Evolutionary conservation across 2,113 vertebrate genomes (phyloP).

Genomic region (Toxostoma redivivum): DNA sequence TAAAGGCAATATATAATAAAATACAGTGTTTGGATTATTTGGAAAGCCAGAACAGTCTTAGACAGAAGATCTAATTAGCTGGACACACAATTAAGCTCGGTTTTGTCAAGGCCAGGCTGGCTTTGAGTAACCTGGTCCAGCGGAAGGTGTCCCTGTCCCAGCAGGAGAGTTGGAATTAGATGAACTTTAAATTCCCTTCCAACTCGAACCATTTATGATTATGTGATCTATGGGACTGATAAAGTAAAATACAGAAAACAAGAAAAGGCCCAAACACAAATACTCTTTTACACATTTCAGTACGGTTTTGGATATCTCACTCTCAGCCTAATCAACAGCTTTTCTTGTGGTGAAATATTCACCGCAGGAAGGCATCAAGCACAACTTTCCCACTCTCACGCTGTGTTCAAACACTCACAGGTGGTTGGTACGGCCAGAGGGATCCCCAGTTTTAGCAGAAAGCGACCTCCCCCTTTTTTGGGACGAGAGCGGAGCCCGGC

Average conservation of each 20-base stretch:
- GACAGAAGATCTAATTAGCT: neutral
- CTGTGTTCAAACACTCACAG: rapidly evolving
- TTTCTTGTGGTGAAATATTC: neutral
- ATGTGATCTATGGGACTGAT: too few relatives aligned
- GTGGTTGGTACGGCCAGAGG: rapidly evolving
- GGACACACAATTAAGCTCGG: neutral
- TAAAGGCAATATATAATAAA: rapidly evolving
- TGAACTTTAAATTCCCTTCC: neutral
- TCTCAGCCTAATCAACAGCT: neutral
- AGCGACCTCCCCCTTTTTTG: rapidly evolving
- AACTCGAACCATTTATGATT: neutral
- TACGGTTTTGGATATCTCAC: rapidly evolving
- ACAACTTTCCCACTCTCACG: neutral
- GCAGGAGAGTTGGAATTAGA: neutral
- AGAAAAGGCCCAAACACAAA: neutral
- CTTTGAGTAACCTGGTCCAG: neutral
- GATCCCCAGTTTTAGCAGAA: rapidly evolving
- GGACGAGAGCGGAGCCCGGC: rapidly evolving
- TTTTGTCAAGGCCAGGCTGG: neutral
- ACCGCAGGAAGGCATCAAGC: neutral
- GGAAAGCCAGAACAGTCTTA: neutral
- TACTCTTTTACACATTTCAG: neutral
- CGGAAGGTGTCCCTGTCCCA: neutral
- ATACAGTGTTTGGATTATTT: too few relatives aligned
- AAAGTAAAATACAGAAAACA: neutral